Evolutionary conservation across 1,140 invertebrate genomes (phyloP).

Genomic region (Nasonia vitripennis): DNA sequence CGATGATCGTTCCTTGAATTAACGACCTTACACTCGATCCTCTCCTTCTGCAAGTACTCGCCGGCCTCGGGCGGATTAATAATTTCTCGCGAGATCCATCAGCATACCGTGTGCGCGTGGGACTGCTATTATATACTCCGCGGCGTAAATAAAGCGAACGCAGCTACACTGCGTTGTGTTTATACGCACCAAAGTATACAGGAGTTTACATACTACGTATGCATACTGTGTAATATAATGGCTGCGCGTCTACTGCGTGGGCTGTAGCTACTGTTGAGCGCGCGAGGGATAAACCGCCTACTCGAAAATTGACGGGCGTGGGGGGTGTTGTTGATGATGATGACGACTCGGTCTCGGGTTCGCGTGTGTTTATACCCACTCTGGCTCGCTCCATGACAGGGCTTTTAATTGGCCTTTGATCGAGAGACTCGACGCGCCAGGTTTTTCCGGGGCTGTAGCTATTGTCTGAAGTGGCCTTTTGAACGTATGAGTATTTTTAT

Average conservation of each 20-base stretch:
- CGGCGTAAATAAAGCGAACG: neutral
- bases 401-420: too few relatives aligned
- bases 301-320: neutral
- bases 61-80: neutral
- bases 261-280: neutral
- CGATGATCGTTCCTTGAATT: neutral
- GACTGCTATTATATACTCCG: neutral
- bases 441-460: too few relatives aligned
- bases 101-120: neutral
- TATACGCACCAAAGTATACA: neutral
- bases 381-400: too few relatives aligned
- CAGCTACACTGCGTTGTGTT: neutral
- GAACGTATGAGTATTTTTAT: too few relatives aligned
- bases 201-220: too few relatives aligned
- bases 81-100: neutral
- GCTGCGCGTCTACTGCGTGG: too few relatives aligned
- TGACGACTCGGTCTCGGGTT: too few relatives aligned
- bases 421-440: too few relatives aligned
- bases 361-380: too few relatives aligned
- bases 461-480: too few relatives aligned
- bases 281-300: neutral
- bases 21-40: neutral
- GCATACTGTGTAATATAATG: too few relatives aligned
- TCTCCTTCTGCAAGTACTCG: neutral
- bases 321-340: too few relatives aligned